Percentiles rank a stretch among this genome's conserved stretches.
These are phyloP conservation scores for Verasper variegatus DNA, from an alignment of 2,113 vertebrate species.

Conservation along the genomic window DNA sequence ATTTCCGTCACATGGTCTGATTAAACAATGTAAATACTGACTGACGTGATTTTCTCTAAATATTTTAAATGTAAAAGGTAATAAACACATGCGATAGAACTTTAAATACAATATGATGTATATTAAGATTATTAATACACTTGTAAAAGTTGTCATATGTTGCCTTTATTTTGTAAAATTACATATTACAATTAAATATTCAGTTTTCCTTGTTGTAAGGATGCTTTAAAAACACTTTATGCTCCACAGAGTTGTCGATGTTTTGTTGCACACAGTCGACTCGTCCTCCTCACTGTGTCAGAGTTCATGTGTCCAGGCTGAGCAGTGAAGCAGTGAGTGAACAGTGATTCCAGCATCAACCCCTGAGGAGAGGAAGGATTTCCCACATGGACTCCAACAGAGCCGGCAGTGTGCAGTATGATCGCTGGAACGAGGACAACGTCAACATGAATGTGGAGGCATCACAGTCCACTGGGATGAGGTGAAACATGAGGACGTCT, in stretches of 20 bases:
- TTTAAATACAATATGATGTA: neutral
- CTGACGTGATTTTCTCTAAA: neutral
- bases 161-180: neutral
- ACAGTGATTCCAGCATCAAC: slow-evolving; percentile 12
- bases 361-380: slow-evolving; percentile 78
- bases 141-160: neutral
- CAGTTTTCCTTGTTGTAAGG: neutral
- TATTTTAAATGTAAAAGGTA: too few relatives aligned
- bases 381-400: slow-evolving; percentile 82
- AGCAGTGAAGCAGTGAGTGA: neutral
- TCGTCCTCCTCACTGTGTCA: neutral
- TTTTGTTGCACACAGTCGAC: neutral
- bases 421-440: slow-evolving; percentile 85
- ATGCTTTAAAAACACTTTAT: neutral
- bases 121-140: neutral
- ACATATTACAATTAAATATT: neutral
- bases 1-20: neutral
- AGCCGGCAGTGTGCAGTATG: slow-evolving; percentile 76
- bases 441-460: slow-evolving; percentile 76
- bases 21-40: neutral
- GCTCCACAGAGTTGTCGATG: neutral
- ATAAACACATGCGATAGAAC: neutral
- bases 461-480: slow-evolving; percentile 57
- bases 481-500: slow-evolving; percentile 68
- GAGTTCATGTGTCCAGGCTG: neutral